Evolutionary conservation across 2,113 vertebrate genomes (phyloP).

Genomic region (Anarrhichthys ocellatus): DNA sequence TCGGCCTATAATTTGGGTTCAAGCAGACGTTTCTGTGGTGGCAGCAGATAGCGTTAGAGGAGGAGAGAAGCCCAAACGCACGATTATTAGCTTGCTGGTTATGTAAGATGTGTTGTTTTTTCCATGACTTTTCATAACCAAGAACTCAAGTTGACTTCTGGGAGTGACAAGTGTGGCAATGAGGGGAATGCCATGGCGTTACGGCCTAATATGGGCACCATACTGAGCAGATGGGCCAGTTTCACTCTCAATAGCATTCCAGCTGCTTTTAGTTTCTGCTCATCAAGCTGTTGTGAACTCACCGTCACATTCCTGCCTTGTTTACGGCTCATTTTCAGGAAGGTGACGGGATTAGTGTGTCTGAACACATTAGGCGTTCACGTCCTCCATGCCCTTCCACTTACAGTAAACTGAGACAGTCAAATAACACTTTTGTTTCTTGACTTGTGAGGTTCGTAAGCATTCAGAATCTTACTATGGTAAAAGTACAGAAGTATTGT

Average conservation of each 20-base stretch:
- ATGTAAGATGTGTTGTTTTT: slow-evolving; percentile 39
- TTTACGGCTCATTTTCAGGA: slow-evolving; percentile 30
- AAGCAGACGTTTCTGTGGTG: slow-evolving; percentile 34
- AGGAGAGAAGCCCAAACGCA: slow-evolving; percentile 7
- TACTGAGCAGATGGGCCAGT: slow-evolving; percentile 36
- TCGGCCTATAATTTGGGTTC: slow-evolving; percentile 70
- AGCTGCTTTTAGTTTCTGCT: slow-evolving; percentile 39
- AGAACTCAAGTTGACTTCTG: slow-evolving; percentile 2
- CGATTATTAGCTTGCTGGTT: slow-evolving; percentile 54
- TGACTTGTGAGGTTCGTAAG: background rate
- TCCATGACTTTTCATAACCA: background rate
- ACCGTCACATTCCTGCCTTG: slow-evolving; percentile 49
- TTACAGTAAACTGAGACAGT: background rate
- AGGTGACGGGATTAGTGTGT: slow-evolving; percentile 48
- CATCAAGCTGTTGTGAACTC: slow-evolving; percentile 29
- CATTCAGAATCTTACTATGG: background rate
- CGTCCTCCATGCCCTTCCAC: slow-evolving; percentile 1
- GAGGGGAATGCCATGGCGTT: background rate
- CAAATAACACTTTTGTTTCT: background rate
- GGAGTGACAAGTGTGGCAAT: slow-evolving; percentile 20
- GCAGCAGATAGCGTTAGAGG: slow-evolving; percentile 41
- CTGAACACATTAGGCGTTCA: slow-evolving; percentile 20
- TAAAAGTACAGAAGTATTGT: background rate
- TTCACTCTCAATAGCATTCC: slow-evolving; percentile 27
- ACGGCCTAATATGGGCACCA: slow-evolving; percentile 42